Evolutionary conservation across 2,888 invertebrate genomes (phyloP), one percentile per base, ranked within the genome.

Genomic region (Lycocerus yunnanus): DNA sequence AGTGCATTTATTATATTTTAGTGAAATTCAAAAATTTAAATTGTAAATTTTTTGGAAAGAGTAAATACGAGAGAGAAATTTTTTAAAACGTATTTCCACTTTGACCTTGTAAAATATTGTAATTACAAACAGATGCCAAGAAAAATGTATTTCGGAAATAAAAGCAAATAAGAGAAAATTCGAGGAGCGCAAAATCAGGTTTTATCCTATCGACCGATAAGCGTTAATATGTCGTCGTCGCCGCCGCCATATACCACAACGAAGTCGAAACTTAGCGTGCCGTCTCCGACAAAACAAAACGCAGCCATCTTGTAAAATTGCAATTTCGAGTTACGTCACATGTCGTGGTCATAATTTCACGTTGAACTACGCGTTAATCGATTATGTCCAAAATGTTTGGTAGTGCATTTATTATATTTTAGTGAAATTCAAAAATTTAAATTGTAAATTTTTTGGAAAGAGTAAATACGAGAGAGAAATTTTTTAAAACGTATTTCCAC

Each of bases 131-230:
- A n/a, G 43, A 43, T 43, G 43, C 43, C 43, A 43, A 43, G 43
- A 43, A 43, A 43, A 43, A 43, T 43, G n/a, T 43, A 43, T 43
- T 43, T 43, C n/a, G 43, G n/a, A 43, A 43, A 43, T 43, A 43
- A 43, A 27, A 43, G 43, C 43, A 43, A 43, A 43, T 43, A 63
- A 63, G 13, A 16, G 79, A 43, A 20, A 24, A 66, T 15, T 15
- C 21, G 18, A 66, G n/a, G 66, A 24, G 66, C 66, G 66, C 66
- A 66, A 66, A 66, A 66, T 66, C 66, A 15, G 66, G 14, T 15
- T 61, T 18, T 61, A 18, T 11, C 61, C 16, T 63, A 63, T 63
- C 61, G 61, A 63, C 16, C 61, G 61, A 63, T 63, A 63, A 18
- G 18, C 61, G 61, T 63, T 18, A 18, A 63, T 18, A 18, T 63